Conservation (phyloP, 2,797 vertebrate species). For the Anniella stebbinsi region DNA sequence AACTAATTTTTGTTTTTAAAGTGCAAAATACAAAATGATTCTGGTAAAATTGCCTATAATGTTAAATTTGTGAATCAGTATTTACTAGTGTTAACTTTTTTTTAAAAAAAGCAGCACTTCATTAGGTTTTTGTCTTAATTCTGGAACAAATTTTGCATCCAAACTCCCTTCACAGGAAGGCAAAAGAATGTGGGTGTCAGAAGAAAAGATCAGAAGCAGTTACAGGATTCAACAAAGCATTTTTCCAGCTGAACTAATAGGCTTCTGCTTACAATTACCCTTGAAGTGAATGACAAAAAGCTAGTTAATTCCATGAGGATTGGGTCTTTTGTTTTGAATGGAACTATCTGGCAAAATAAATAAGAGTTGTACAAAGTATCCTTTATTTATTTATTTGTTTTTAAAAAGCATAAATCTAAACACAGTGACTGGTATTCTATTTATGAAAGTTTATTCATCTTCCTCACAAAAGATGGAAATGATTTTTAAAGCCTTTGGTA, state of each 20-base stretch:
- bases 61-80: neutral
- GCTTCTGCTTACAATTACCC: conserved; percentile 51
- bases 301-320: neutral
- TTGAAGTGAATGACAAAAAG: conserved; percentile 46
- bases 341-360: conserved; percentile 55
- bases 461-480: conserved; percentile 20
- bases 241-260: conserved; percentile 60
- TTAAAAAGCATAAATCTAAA: neutral
- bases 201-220: conserved; percentile 18
- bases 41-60: neutral
- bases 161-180: neutral
- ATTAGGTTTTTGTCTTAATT: conserved; percentile 26
- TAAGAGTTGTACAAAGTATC: conserved; percentile 7
- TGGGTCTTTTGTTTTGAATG: neutral
- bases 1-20: conserved; percentile 37
- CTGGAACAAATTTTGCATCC: neutral
- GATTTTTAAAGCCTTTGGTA: neutral
- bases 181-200: neutral
- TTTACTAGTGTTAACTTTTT: conserved; percentile 23
- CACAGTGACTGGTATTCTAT: neutral
- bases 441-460: neutral
- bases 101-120: neutral
- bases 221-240: conserved; percentile 34
- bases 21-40: conserved; percentile 23
- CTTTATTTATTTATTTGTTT: neutral